Conservation (phyloP, 2,797 vertebrate genomes). For the Pipistrellus kuhlii region DNA sequence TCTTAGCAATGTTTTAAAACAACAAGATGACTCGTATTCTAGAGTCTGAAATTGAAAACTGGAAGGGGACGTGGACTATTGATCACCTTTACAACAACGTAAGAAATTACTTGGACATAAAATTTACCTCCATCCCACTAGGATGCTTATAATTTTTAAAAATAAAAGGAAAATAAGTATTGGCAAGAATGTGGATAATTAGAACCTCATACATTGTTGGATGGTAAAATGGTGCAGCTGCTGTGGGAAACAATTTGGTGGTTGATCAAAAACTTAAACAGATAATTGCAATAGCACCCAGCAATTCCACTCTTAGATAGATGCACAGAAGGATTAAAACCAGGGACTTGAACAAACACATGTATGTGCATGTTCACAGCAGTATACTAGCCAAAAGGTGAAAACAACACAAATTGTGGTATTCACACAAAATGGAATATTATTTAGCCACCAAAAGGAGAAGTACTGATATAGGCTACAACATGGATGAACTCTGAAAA, state of each 20-base stretch:
- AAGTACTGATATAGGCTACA: not conserved
- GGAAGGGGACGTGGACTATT: not conserved
- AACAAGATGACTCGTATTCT: not conserved
- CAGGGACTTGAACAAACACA: not conserved
- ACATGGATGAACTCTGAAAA: not conserved
- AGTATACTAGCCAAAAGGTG: not conserved
- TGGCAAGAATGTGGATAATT: not conserved
- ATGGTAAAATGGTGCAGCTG: not conserved
- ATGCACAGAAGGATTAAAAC: not conserved
- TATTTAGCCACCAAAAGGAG: not conserved
- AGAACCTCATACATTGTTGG: not conserved
- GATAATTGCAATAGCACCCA: not conserved
- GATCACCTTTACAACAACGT: constrained; percentile 16
- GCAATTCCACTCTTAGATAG: not conserved
- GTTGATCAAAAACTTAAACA: not conserved
- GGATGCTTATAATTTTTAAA: not conserved
- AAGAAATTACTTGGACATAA: constrained; percentile 7
- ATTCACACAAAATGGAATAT: not conserved
- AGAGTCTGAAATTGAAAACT: not conserved
- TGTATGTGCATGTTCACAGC: not conserved
- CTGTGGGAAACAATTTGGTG: not conserved
- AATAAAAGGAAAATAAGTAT: not conserved
- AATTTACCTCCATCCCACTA: not conserved
- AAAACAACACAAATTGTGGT: not conserved
- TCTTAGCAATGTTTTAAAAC: constrained; percentile 20